Conservation (phyloP, 92 coral and sea anemone species). For the Blastomussa wellsi region DNA sequence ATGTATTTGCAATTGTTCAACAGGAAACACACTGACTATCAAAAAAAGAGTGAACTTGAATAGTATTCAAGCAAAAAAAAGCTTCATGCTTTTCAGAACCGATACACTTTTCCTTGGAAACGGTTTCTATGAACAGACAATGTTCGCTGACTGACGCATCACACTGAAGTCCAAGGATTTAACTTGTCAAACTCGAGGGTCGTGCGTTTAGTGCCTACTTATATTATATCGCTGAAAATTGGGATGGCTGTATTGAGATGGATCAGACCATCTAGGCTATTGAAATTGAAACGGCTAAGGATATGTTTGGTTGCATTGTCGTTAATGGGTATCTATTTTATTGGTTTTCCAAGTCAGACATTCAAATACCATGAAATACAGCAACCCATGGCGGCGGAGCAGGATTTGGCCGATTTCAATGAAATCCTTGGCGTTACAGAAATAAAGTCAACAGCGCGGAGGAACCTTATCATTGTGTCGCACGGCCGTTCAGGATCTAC, state of each 20-base stretch:
- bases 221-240: neutral
- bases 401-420: neutral
- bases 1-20: no score
- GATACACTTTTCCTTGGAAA: neutral
- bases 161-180: no score
- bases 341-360: neutral
- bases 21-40: no score
- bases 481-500: conserved; percentile 54
- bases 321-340: neutral
- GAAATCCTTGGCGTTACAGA: neutral
- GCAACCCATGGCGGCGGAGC: neutral
- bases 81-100: conserved; percentile 1
- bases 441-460: conserved; percentile 11
- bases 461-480: conserved; percentile 33
- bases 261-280: neutral
- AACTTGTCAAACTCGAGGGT: neutral
- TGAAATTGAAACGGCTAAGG: neutral
- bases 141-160: neutral
- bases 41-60: no score
- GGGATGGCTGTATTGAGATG: neutral
- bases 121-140: neutral
- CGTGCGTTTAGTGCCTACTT: no score
- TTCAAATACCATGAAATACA: neutral
- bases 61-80: neutral
- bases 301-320: neutral